A percentile compares a stretch with the other conserved stretches of the same genome.
These are phyloP conservation scores for Clarias macrocephalus DNA, from an alignment of 2,113 vertebrate genomes.

Conservation along the genomic window DNA sequence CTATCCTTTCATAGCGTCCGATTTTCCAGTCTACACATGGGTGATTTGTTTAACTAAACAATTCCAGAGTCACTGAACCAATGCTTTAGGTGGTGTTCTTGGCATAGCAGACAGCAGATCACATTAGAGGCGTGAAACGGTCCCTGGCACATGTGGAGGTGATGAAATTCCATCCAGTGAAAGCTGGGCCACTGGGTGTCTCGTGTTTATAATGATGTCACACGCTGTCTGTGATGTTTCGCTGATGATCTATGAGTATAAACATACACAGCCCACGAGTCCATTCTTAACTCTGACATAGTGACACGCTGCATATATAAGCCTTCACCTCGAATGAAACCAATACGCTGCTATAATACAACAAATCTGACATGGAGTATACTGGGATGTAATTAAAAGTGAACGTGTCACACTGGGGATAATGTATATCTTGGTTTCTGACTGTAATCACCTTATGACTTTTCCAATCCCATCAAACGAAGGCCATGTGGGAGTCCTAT, in stretches of 20 bases:
- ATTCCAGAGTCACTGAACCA: conserved; percentile 14
- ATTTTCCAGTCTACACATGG: conserved; percentile 29
- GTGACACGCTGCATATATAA: conserved; percentile 21
- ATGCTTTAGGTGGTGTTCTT: conserved; percentile 20
- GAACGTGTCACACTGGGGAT: background rate
- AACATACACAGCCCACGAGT: conserved; percentile 33
- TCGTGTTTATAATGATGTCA: conserved; percentile 40
- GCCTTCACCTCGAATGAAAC: conserved; percentile 7
- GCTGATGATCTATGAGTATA: conserved; percentile 28
- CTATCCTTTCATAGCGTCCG: background rate
- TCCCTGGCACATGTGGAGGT: conserved; percentile 40
- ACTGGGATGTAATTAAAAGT: conserved; percentile 1
- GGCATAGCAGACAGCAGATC: conserved; percentile 20
- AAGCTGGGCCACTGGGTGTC: conserved; percentile 41
- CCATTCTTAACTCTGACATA: conserved; percentile 20
- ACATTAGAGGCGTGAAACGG: conserved; percentile 30
- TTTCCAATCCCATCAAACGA: background rate
- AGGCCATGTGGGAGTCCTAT: background rate
- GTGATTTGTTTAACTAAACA: conserved; percentile 39
- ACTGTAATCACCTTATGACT: background rate
- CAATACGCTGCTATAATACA: background rate
- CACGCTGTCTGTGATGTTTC: background rate
- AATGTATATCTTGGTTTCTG: background rate
- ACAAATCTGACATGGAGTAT: background rate
- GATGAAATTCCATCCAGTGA: conserved; percentile 29